Percentiles rank a stretch among this genome's conserved stretches.
phyloP scores from a whole-genome alignment of 2,797 vertebrate genomes.

The Myioborus miniatus region DNA sequence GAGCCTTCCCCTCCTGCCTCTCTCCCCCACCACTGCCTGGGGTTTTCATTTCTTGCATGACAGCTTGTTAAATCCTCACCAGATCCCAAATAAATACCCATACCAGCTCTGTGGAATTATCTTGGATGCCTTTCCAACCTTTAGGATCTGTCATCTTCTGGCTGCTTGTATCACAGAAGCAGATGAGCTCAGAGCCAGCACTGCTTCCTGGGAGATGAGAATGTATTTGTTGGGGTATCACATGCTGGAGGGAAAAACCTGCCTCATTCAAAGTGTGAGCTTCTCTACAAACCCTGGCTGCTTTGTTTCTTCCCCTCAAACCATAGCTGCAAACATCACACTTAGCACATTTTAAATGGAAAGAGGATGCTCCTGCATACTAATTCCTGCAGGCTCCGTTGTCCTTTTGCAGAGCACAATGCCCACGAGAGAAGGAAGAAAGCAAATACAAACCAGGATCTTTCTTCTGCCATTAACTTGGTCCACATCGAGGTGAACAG shows the following conservation, averaged over 20 bases:
- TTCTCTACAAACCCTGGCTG: conserved; percentile 21
- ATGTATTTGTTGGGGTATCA: neutral
- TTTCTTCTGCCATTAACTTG: neutral
- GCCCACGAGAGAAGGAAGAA: neutral
- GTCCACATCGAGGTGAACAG: neutral
- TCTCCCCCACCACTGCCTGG: neutral
- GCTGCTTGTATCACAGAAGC: neutral
- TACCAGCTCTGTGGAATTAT: neutral
- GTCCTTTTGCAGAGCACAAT: neutral
- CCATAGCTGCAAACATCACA: conserved; percentile 29
- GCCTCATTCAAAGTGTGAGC: conserved; percentile 17
- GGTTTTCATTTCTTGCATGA: neutral
- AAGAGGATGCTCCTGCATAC: conserved; percentile 7
- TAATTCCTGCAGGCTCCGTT: neutral
- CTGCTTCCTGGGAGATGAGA: neutral
- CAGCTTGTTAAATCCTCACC: neutral
- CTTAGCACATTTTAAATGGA: conserved; percentile 17
- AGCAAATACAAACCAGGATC: neutral
- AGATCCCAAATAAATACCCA: neutral
- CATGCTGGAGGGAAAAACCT: neutral
- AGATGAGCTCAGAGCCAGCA: conserved; percentile 3
- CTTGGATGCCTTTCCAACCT: neutral
- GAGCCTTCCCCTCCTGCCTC: neutral
- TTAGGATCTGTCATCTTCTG: conserved; percentile 29
- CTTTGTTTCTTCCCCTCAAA: neutral